These are phyloP conservation scores for Anthonomus grandis DNA, from an alignment of 1,140 invertebrate genomes.

Conservation along the genomic window DNA sequence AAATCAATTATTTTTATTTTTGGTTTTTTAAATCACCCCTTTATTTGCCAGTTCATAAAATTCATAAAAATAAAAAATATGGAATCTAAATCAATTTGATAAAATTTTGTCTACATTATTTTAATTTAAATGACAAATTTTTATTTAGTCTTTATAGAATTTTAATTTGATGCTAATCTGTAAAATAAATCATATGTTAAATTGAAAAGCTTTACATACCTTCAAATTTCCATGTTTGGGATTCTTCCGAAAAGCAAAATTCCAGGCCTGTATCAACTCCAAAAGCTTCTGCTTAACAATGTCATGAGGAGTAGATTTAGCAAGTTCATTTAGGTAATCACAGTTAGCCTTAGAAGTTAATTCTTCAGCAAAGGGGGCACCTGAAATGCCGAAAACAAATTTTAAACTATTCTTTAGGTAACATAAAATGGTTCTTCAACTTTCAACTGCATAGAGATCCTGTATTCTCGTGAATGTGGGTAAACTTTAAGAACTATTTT, in stretches of 20 bases:
- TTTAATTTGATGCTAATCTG: no score
- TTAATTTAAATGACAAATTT: slow-evolving; percentile 4
- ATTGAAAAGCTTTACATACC: slow-evolving; percentile 53
- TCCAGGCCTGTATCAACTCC: slow-evolving; percentile 95
- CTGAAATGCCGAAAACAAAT: slow-evolving; percentile 23
- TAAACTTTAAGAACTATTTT: no score
- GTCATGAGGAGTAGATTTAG: slow-evolving; percentile 78
- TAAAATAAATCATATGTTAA: no score
- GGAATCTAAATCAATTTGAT: neutral
- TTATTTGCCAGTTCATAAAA: no score
- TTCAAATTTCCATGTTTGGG: slow-evolving; percentile 85
- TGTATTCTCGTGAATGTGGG: no score
- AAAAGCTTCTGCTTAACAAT: slow-evolving; percentile 85
- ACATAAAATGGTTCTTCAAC: no score
- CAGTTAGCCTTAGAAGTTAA: slow-evolving; percentile 90
- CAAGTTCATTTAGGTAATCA: slow-evolving; percentile 86
- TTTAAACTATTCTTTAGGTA: no score
- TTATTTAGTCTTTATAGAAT: no score
- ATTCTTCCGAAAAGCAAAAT: slow-evolving; percentile 90
- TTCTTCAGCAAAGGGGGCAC: slow-evolving; percentile 80
- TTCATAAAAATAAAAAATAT: no score
- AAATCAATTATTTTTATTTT: no score
- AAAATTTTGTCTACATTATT: neutral
- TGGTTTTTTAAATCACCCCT: no score
- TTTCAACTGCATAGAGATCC: no score